Conservation (phyloP, 2,888 invertebrate genomes). For the Catocala nupta region DNA sequence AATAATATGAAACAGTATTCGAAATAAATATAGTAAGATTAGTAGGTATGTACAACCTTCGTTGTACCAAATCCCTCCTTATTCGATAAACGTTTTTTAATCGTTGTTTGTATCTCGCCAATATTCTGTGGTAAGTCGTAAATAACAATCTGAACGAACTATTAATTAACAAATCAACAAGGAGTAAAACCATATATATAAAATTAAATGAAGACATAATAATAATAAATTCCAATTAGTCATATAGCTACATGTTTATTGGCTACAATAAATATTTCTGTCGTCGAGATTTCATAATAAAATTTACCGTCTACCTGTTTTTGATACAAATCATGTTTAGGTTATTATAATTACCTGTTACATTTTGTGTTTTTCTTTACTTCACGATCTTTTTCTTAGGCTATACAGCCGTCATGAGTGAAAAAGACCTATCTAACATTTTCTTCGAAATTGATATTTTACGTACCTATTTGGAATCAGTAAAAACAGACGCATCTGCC, state of each 20-base stretch:
- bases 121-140: conserved; percentile 23
- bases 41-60: too few relatives aligned
- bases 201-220: conserved; percentile 36
- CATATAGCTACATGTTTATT: conserved; percentile 11
- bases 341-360: too few relatives aligned
- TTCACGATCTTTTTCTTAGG: too few relatives aligned
- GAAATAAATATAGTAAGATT: too few relatives aligned
- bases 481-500: too few relatives aligned
- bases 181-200: conserved; percentile 30
- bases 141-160: conserved; percentile 20
- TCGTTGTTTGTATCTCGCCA: not conserved
- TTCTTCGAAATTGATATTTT: too few relatives aligned
- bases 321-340: not conserved
- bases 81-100: conserved; percentile 3
- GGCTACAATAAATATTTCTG: conserved; percentile 2
- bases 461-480: too few relatives aligned
- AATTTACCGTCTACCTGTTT: not conserved
- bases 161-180: conserved; percentile 36
- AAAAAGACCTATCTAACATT: too few relatives aligned
- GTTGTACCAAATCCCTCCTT: too few relatives aligned
- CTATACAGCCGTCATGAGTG: too few relatives aligned
- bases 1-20: too few relatives aligned
- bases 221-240: conserved; percentile 40
- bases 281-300: conserved; percentile 4
- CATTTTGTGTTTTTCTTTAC: too few relatives aligned